phyloP scores from a whole-genome alignment of 2,888 invertebrate species.

The Drosophila crucigera region DNA sequence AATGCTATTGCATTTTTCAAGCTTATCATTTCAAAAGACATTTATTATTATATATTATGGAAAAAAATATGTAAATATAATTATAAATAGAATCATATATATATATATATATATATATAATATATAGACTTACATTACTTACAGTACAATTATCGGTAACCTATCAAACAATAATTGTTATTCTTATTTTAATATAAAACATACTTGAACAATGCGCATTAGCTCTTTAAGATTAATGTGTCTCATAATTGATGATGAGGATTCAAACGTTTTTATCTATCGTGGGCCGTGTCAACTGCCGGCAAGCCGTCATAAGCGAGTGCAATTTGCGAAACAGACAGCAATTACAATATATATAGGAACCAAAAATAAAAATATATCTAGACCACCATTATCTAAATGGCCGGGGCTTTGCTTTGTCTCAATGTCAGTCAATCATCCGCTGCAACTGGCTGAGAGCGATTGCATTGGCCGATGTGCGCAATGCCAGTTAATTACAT shows the following conservation, averaged over 20 bases:
- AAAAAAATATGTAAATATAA: not conserved
- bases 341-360: conserved; percentile 31
- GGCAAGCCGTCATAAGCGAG: conserved; percentile 47
- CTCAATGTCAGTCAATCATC: conserved; percentile 48
- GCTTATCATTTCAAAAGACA: not conserved
- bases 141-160: not conserved
- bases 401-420: conserved; percentile 9
- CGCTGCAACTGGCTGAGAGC: conserved; percentile 44
- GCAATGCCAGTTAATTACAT: conserved; percentile 71
- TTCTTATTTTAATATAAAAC: not conserved
- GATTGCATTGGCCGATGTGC: conserved; percentile 40
- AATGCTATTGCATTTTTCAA: not conserved
- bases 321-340: conserved; percentile 40
- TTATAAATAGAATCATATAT: not conserved
- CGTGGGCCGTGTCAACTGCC: conserved; percentile 18
- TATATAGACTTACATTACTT: not conserved
- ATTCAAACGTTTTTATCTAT: conserved; percentile 16
- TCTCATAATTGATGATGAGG: conserved; percentile 47
- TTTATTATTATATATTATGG: not conserved
- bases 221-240: conserved; percentile 42
- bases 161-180: conserved; percentile 1
- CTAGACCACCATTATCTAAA: conserved; percentile 19
- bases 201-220: conserved; percentile 1
- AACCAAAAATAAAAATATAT: conserved; percentile 21
- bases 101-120: not conserved